Evolutionary conservation across 2,888 invertebrate species (phyloP).

Genomic region (Cepaea hortensis): DNA sequence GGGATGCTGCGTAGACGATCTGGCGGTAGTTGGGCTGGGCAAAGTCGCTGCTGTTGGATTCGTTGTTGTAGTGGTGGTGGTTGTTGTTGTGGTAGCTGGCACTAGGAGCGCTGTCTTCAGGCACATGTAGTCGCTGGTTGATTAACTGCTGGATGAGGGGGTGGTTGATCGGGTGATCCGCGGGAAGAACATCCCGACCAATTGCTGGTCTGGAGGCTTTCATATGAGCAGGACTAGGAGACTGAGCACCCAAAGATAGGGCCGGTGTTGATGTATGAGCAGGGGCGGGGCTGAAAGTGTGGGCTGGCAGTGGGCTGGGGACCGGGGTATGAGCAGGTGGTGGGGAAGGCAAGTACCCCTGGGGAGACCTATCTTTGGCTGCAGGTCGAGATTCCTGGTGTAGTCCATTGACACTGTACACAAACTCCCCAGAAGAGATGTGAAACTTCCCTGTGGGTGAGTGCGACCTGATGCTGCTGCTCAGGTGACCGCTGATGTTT

Average conservation of each 20-base stretch:
- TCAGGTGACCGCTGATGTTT: neutral
- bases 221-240: constrained; percentile 29
- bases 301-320: constrained; percentile 21
- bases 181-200: constrained; percentile 34
- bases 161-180: constrained; percentile 48
- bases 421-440: neutral
- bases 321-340: constrained; percentile 45
- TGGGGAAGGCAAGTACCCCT: constrained; percentile 38
- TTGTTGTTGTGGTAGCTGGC: constrained; percentile 8
- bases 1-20: neutral
- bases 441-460: neutral
- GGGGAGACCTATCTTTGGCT: neutral
- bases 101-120: constrained; percentile 22
- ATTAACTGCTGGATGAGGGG: constrained; percentile 48
- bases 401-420: neutral
- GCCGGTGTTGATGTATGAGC: constrained; percentile 8
- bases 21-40: neutral
- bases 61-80: neutral
- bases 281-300: constrained; percentile 28
- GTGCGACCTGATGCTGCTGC: neutral
- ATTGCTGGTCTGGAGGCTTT: neutral
- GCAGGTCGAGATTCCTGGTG: neutral
- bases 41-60: constrained; percentile 5
- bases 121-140: constrained; percentile 47
- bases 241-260: constrained; percentile 12